Conservation (phyloP, 2,888 invertebrate genomes). For the Trissolcus brochymenae region DNA sequence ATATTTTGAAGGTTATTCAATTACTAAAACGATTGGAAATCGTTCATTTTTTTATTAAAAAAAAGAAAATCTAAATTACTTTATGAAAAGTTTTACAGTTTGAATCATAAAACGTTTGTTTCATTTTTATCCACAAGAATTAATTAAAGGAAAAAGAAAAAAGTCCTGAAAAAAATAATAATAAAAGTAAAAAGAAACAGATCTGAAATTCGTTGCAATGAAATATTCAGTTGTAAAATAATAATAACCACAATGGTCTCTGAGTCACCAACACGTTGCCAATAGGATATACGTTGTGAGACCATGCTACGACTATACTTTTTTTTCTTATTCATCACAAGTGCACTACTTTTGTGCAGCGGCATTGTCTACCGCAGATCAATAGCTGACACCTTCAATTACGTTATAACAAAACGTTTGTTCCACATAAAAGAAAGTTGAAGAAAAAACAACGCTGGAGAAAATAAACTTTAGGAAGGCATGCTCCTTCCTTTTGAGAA, state of each 20-base stretch:
- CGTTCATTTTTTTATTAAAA: too few species aligned
- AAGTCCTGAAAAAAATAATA: too few species aligned
- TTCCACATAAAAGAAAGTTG: constrained; percentile 7
- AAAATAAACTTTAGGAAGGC: too few species aligned
- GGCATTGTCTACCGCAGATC: constrained; percentile 18
- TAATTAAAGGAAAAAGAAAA: too few species aligned
- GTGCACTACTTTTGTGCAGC: constrained; percentile 34
- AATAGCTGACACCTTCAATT: constrained; percentile 41
- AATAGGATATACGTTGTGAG: constrained; percentile 2
- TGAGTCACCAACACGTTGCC: constrained; percentile 18
- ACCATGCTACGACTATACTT: constrained; percentile 2
- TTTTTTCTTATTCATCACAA: constrained; percentile 22
- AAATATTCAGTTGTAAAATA: constrained; percentile 15
- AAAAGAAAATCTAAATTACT: too few species aligned
- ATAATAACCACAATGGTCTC: constrained; percentile 5
- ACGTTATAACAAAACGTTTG: not conserved
- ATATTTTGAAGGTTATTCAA: too few species aligned
- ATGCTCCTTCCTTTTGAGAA: not conserved
- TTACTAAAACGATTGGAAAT: too few species aligned
- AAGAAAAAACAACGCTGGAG: not conserved
- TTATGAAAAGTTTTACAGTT: too few species aligned
- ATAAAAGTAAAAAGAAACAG: not conserved
- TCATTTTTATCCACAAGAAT: too few species aligned
- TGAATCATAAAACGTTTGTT: too few species aligned
- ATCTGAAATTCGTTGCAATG: too few species aligned